phyloP scores from a whole-genome alignment of 2,797 vertebrate genomes.

The Otus scops region DNA sequence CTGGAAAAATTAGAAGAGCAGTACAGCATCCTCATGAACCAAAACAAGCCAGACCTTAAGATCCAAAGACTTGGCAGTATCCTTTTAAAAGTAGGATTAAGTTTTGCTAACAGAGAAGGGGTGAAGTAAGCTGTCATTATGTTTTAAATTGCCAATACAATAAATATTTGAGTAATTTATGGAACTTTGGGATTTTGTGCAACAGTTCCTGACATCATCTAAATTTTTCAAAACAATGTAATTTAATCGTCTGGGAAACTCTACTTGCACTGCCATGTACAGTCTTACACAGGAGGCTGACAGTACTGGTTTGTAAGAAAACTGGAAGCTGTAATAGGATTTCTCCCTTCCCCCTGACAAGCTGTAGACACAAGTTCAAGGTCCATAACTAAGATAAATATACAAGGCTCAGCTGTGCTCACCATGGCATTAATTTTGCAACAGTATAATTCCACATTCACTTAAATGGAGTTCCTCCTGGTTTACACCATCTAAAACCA shows the following conservation, averaged over 20 bases:
- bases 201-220: slow-evolving; percentile 9
- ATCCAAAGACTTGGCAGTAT: background rate
- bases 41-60: background rate
- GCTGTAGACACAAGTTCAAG: background rate
- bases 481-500: background rate
- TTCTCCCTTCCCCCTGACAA: background rate
- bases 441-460: background rate
- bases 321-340: background rate
- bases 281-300: background rate
- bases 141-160: background rate
- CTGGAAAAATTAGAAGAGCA: background rate
- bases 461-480: background rate
- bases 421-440: background rate
- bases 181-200: background rate
- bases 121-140: background rate
- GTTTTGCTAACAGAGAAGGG: background rate
- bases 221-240: slow-evolving; percentile 12
- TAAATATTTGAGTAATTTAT: background rate
- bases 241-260: slow-evolving; percentile 27
- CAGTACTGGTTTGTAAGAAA: background rate
- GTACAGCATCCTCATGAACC: background rate
- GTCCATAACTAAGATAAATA: background rate
- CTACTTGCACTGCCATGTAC: background rate
- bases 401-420: background rate
- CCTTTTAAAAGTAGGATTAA: background rate